Evolutionary conservation across 2,113 vertebrate species (phyloP).

Genomic region (Chrysemys picta): DNA sequence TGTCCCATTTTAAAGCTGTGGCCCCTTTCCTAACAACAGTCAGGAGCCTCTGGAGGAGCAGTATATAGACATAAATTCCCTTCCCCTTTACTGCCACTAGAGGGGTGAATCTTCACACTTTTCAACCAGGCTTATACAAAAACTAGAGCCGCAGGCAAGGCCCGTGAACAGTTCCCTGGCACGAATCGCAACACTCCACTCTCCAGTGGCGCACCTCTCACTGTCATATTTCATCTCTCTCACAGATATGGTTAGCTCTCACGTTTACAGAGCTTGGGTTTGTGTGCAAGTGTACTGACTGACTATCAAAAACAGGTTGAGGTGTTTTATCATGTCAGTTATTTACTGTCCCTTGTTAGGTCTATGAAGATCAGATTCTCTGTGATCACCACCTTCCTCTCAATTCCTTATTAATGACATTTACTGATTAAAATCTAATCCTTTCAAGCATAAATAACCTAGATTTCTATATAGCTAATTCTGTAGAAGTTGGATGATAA

Average conservation of each 20-base stretch:
- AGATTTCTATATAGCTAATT: background rate
- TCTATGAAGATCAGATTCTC: background rate
- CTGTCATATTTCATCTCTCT: background rate
- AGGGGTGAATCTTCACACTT: background rate
- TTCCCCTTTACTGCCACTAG: background rate
- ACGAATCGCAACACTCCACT: background rate
- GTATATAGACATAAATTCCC: background rate
- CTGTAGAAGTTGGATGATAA: background rate
- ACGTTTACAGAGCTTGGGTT: background rate
- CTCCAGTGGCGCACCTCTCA: background rate
- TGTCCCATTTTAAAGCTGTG: background rate
- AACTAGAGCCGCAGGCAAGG: background rate
- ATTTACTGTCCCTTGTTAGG: background rate
- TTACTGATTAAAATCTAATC: background rate
- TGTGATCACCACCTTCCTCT: background rate
- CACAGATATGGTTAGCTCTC: background rate
- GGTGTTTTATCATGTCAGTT: background rate
- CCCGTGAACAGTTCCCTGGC: background rate
- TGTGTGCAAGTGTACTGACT: background rate
- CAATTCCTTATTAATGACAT: background rate
- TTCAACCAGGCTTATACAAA: conserved; percentile 7
- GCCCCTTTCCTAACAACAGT: background rate
- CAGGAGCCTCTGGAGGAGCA: background rate
- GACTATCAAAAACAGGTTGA: background rate
- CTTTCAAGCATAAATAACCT: background rate